Evolutionary conservation across 2,113 vertebrate genomes (phyloP), one percentile per base, ranked within the genome.

Genomic region (Megaleporinus macrocephalus): DNA sequence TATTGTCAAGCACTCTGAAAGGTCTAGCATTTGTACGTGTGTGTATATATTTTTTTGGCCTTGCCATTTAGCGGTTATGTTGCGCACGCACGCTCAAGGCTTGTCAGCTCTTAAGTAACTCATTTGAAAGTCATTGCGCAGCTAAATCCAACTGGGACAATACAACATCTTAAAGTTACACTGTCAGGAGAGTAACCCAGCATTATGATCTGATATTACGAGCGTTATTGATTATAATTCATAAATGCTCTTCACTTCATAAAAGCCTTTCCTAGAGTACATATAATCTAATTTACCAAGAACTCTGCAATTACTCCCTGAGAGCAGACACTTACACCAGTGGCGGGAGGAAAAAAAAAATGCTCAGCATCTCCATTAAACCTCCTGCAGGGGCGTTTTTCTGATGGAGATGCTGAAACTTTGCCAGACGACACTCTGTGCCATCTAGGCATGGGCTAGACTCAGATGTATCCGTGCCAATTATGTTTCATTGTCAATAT

Each of bases 1-100:
- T 81, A 83, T 85, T 85, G 78, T 57, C 65, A 79, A 69, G 63
- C 71, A 70, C 80, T 82, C 51, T 62, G 29, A 69, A 81, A 85
- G 62, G 75, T 68, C 75, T 63, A 61, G 41, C 16, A 26, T 76
- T 80, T 76, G 65, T 80, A 33, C 61, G 66, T 78, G 55, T 77
- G 6, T 33, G 29, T 53, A 47, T 68, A 36, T 41, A 22, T 57
- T 33, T 51, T 44, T 47, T 5, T 7, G 22, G 9, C 30, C 24
- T 69, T 36, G 20, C 30, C 53, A 76, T 73, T 76, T 30, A 76
- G 63, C 53, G 49, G 72, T 69, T 74, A 74, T 76, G 57, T 68
- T 76, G 83, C 65, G 55, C 41, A 57, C 7, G 18, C 3, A 0
- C 13, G n/a, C n/a, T 27, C 33, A 76, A 61, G 29, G 49, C 29